Percentiles rank a stretch among this genome's conserved stretches.
Conservation (phyloP, 2,113 vertebrate species). For the Phrynosoma blainvillii region DNA sequence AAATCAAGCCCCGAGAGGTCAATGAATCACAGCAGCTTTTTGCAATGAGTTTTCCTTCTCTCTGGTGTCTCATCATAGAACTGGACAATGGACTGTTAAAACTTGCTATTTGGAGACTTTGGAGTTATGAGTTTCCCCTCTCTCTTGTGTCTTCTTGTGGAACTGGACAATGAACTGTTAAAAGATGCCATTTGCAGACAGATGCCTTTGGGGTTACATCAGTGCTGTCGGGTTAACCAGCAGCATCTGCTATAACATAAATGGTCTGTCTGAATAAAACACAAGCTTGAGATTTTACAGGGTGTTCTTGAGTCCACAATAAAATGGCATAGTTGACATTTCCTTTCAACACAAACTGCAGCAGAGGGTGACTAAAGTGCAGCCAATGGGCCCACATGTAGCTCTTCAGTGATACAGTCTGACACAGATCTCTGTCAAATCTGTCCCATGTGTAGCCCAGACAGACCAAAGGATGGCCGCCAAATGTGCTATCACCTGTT, state of each 20-base stretch:
- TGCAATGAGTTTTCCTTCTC: background rate
- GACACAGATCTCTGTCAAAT: fast-evolving
- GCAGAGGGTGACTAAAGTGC: constrained; percentile 15
- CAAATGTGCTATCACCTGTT: constrained; percentile 22
- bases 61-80: too few species aligned
- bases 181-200: background rate
- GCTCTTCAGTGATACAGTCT: background rate
- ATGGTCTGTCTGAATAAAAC: constrained; percentile 35
- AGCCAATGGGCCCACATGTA: background rate
- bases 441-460: background rate
- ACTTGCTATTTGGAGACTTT: background rate
- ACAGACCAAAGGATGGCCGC: background rate
- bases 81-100: background rate
- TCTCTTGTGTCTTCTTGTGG: background rate
- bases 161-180: background rate
- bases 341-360: constrained; percentile 5
- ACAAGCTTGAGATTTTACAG: background rate
- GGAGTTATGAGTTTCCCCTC: background rate
- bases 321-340: constrained; percentile 8
- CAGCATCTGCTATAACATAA: background rate
- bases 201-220: background rate
- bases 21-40: background rate
- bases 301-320: background rate
- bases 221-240: fast-evolving
- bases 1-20: background rate